A percentile compares a stretch with the other conserved stretches of the same genome.
phyloP scores from a whole-genome alignment of 2,888 invertebrate genomes.

The Drosophila falleni region DNA sequence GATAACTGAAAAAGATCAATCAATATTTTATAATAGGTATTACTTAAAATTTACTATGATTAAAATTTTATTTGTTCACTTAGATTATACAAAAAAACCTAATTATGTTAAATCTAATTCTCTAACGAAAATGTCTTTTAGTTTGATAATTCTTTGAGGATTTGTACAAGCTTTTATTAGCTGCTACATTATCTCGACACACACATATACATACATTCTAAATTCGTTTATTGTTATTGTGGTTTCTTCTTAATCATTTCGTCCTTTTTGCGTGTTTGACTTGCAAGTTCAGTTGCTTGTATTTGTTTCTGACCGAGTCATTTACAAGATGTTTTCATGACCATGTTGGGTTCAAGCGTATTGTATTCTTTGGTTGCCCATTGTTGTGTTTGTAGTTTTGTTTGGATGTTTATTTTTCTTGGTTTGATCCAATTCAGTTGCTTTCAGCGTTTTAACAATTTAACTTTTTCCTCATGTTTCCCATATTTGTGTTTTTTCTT shows the following conservation, averaged over 20 bases:
- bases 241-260: slow-evolving; percentile 44
- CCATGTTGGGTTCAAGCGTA: slow-evolving; percentile 18
- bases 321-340: slow-evolving; percentile 45
- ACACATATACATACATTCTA: background rate
- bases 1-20: background rate
- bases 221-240: slow-evolving; percentile 26
- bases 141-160: slow-evolving; percentile 18
- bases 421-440: slow-evolving; percentile 26
- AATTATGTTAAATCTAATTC: background rate
- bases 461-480: slow-evolving; percentile 14
- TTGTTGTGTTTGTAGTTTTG: slow-evolving; percentile 37
- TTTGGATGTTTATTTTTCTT: slow-evolving; percentile 11
- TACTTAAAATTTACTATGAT: background rate
- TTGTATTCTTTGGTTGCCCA: slow-evolving; percentile 44
- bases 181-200: slow-evolving; percentile 21
- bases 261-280: slow-evolving; percentile 48
- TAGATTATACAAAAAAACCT: background rate
- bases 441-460: slow-evolving; percentile 56
- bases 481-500: slow-evolving; percentile 16
- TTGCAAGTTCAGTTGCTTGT: slow-evolving; percentile 35
- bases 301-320: slow-evolving; percentile 55
- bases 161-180: slow-evolving; percentile 19
- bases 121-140: slow-evolving; percentile 23
- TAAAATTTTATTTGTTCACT: background rate
- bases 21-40: background rate